phyloP scores from a whole-genome alignment of 2,113 vertebrate species.

The Ascaphus truei region DNA sequence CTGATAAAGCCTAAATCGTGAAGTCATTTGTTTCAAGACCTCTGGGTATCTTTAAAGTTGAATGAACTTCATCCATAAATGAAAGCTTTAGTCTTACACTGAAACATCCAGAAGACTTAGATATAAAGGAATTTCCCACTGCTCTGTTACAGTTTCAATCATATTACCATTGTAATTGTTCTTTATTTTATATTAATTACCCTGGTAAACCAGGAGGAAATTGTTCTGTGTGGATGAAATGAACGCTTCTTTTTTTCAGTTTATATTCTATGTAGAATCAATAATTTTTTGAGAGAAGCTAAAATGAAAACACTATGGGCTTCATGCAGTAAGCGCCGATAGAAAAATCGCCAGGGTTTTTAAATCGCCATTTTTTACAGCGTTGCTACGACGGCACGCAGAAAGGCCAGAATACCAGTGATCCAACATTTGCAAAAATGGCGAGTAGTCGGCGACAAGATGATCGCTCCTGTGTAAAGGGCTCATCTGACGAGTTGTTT shows the following conservation, averaged over 20 bases:
- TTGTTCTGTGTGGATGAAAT: background rate
- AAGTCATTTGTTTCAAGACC: background rate
- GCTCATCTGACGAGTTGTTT: no score
- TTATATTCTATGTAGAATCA: background rate
- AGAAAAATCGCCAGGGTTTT: no score
- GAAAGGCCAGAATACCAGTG: no score
- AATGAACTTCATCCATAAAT: background rate
- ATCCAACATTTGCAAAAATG: no score
- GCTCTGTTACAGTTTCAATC: conserved; percentile 6
- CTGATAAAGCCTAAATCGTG: no score
- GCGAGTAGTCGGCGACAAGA: no score
- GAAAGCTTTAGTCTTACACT: background rate
- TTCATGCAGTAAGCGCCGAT: no score
- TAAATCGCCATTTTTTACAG: no score
- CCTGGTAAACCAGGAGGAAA: background rate
- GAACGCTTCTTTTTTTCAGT: background rate
- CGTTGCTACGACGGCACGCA: no score
- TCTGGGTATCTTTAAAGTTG: conserved; percentile 14
- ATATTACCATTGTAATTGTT: background rate
- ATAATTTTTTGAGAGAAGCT: conserved; percentile 12
- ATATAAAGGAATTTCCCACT: conserved; percentile 6
- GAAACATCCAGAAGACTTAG: background rate
- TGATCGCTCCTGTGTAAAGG: no score
- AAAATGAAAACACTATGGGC: conserved; percentile 5
- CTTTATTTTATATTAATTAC: conserved; percentile 16